Conservation (phyloP, 30 jellyfish, hydroid and myxozoan genomes). For the Hydractinia symbiolongicarpus region DNA sequence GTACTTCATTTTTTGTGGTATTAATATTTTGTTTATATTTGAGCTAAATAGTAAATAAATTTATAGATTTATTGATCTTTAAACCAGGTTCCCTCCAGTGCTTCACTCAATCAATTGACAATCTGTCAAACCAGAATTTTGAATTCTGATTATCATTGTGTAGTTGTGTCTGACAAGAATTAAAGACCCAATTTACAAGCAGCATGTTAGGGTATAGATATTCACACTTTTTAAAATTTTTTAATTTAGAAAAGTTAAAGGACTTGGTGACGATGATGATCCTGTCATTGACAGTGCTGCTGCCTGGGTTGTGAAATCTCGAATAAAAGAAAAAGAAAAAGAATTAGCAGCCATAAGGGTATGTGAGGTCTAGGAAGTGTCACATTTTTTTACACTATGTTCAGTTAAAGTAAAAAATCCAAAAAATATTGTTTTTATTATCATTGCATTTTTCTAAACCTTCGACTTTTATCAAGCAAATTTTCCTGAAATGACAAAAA, state of each 20-base stretch:
- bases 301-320: conserved; percentile 86
- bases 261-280: conserved; percentile 66
- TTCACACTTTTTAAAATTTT: neutral
- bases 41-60: too few species aligned
- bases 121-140: too few species aligned
- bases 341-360: conserved; percentile 74
- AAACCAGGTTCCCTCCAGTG: neutral
- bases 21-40: too few species aligned
- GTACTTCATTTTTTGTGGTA: too few species aligned
- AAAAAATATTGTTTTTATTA: neutral
- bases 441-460: neutral
- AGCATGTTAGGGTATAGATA: too few species aligned
- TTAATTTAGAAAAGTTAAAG: conserved; percentile 44
- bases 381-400: neutral
- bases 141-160: too few species aligned
- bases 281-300: conserved; percentile 81
- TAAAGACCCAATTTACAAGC: too few species aligned
- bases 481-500: too few species aligned
- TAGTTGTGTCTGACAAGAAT: too few species aligned
- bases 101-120: neutral
- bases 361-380: conserved; percentile 4
- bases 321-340: conserved; percentile 62
- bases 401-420: neutral
- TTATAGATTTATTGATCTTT: neutral
- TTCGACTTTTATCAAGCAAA: neutral